Conservation (phyloP, 1,140 invertebrate genomes). For the Bombus huntii region DNA sequence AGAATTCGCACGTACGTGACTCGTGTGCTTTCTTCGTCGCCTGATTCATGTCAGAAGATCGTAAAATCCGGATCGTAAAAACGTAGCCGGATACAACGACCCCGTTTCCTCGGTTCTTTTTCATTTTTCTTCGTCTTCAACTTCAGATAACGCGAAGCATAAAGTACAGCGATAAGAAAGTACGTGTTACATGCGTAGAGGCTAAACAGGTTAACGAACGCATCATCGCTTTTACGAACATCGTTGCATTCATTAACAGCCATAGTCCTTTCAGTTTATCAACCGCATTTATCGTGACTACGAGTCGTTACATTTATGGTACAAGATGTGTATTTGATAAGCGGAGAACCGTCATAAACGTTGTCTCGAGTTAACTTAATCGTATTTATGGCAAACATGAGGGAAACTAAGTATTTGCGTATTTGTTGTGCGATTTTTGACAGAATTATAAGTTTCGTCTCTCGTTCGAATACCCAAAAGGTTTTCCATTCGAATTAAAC, state of each 20-base stretch:
- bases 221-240: neutral
- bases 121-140: neutral
- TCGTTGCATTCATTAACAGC: neutral
- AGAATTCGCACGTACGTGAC: neutral
- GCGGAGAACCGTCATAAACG: neutral
- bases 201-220: slow-evolving; percentile 27
- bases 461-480: no score
- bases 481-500: no score
- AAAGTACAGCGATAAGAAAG: slow-evolving; percentile 8
- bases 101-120: neutral
- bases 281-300: neutral
- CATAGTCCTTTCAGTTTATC: neutral
- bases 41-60: neutral
- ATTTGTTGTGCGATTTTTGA: no score
- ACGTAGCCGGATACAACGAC: neutral
- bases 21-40: neutral
- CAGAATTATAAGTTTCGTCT: no score
- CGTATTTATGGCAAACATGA: no score
- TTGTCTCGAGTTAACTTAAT: neutral
- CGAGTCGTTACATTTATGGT: slow-evolving; percentile 5
- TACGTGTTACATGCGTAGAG: neutral
- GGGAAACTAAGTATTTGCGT: no score
- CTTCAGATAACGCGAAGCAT: slow-evolving; percentile 13
- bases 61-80: neutral
- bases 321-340: neutral